Evolutionary conservation across 2,888 invertebrate genomes (phyloP), one percentile per base, ranked within the genome.

Genomic region (Zaprionus lineosus): DNA sequence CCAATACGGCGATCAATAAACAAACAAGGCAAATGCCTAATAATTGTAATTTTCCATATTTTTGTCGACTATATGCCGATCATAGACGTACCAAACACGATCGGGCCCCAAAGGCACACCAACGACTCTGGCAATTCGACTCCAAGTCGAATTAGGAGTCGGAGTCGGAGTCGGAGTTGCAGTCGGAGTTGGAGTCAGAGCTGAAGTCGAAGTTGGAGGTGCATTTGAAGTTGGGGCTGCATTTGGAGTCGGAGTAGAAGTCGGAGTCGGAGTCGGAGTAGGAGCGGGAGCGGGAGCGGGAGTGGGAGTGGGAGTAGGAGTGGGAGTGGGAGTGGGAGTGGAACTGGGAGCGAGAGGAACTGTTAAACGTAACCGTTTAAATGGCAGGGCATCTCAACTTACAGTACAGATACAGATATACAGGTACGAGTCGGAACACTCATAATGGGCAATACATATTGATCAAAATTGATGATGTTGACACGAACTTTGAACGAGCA

Each of bases 401-500:
- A 46, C 36, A 64, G 12, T 6, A 26, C 21, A 48, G 21, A 31
- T 14, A 48, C 47, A 55, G 37, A 39, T 34, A 3, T 21, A 26
- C 24, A 47, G n/a, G 33, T 26, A 15, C 3, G 24, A 76, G 41
- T 15, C 24, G n/a, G 44, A 55, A 37, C 51, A 67, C 61, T 70
- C 53, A 50, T 53, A 57, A 58, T 64, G 31, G 73, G 59, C 72
- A 72, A 68, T 82, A 78, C 84, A 71, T 79, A 77, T 73, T 85
- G 82, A 85, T 82, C 81, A 82, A 83, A 83, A 85, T 83, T 82
- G 85, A 82, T 82, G 86, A 82, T 79, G 84, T 82, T 85, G 85
- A 82, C 82, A 82, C 82, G 82, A 82, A 84, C 82, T 82, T 71
- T 85, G 84, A 79, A 83, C 85, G 79, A 77, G 62, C 71, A 40